phyloP scores from a whole-genome alignment of 2,888 invertebrate species.

The Unio pictorum region DNA sequence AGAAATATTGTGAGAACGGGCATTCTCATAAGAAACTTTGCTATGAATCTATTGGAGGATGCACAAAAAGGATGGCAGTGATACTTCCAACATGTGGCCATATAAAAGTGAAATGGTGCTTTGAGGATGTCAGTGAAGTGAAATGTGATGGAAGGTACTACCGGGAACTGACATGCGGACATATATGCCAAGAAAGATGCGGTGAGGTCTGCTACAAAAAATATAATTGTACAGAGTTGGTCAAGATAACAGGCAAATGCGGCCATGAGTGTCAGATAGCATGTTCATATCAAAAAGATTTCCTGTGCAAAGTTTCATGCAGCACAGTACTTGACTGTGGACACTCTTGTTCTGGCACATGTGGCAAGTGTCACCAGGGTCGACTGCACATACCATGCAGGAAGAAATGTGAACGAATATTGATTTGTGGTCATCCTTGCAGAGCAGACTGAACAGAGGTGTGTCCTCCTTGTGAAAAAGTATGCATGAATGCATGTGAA shows the following conservation, averaged over 20 bases:
- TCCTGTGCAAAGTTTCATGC: conserved; percentile 29
- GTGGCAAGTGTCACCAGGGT: conserved; percentile 76
- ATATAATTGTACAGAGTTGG: conserved; percentile 12
- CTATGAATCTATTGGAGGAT: conserved; percentile 67
- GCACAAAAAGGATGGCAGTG: conserved; percentile 38
- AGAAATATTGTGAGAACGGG: conserved; percentile 18
- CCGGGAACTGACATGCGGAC: conserved; percentile 45
- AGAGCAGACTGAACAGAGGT: conserved; percentile 44
- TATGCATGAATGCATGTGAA: conserved; percentile 67
- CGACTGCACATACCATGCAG: conserved; percentile 77
- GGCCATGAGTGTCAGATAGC: conserved; percentile 26
- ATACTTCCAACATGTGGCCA: conserved; percentile 58
- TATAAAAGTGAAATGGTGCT: conserved; percentile 19
- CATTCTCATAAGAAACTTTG: conserved; percentile 72
- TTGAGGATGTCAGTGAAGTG: conserved; percentile 20
- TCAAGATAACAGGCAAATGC: conserved; percentile 31
- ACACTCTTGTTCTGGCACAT: conserved; percentile 67
- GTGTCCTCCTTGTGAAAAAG: conserved; percentile 68
- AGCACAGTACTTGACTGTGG: conserved; percentile 43
- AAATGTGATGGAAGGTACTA: conserved; percentile 19
- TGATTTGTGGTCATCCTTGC: conserved; percentile 74
- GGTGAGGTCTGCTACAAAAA: conserved; percentile 22
- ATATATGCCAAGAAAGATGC: conserved; percentile 43
- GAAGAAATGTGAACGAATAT: conserved; percentile 75
- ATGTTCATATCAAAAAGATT: conserved; percentile 21